A percentile compares a stretch with the other conserved stretches of the same genome.
These are phyloP conservation scores for Mayetiola destructor DNA, from an alignment of 2,888 invertebrate genomes.

Conservation along the genomic window DNA sequence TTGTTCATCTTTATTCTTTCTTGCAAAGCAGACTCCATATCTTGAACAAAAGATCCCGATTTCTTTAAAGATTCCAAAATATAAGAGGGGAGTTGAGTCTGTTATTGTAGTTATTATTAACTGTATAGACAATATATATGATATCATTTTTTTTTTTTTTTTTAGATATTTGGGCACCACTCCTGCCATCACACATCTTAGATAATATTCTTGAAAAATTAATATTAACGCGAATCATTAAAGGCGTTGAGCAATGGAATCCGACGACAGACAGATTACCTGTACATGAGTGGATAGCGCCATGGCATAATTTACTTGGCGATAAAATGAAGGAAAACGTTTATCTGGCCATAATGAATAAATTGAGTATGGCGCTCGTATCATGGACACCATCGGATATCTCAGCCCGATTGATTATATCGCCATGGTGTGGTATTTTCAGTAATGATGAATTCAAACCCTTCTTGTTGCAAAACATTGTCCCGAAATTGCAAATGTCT, in stretches of 20 bases:
- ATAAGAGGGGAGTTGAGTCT: too few relatives aligned
- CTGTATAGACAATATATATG: too few relatives aligned
- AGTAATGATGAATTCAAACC: constrained; percentile 59
- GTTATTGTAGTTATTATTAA: too few relatives aligned
- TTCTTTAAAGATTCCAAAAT: too few relatives aligned
- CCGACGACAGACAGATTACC: constrained; percentile 89
- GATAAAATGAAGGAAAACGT: constrained; percentile 40
- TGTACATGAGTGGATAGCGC: constrained; percentile 93
- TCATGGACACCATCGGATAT: constrained; percentile 92
- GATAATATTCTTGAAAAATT: constrained; percentile 69
- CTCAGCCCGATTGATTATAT: constrained; percentile 80
- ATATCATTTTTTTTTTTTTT: too few relatives aligned
- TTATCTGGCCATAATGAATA: constrained; percentile 83
- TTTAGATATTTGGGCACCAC: constrained; percentile 68
- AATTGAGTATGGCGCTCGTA: constrained; percentile 73
- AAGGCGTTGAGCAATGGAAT: constrained; percentile 83
- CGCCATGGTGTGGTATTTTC: constrained; percentile 76
- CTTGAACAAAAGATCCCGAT: too few relatives aligned
- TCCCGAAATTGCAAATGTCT: constrained; percentile 71
- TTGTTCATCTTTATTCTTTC: too few relatives aligned
- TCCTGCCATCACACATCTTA: constrained; percentile 71
- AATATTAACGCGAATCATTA: constrained; percentile 56
- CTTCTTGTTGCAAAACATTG: constrained; percentile 71
- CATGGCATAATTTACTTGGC: constrained; percentile 83
- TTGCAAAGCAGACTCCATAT: too few relatives aligned